Percentiles rank a stretch among this genome's conserved stretches.
Conservation (phyloP, 2,113 vertebrate genomes). For the Xiphorhynchus elegans region DNA sequence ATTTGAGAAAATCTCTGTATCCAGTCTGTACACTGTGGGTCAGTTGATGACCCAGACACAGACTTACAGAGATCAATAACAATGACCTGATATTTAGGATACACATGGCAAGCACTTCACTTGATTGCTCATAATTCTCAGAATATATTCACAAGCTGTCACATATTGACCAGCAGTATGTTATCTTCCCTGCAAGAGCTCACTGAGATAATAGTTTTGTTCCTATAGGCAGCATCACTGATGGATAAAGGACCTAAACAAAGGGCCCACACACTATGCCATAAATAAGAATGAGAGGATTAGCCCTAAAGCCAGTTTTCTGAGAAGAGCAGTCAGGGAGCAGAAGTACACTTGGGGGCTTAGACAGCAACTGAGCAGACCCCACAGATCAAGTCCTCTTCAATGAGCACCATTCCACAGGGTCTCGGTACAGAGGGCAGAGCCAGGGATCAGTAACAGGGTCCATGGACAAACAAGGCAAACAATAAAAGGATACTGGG, state of each 20-base stretch:
- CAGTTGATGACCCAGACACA: background rate
- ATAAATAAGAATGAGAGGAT: background rate
- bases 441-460: background rate
- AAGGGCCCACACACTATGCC: background rate
- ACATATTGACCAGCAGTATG: background rate
- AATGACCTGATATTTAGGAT: background rate
- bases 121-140: background rate
- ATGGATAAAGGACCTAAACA: background rate
- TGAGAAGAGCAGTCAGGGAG: background rate
- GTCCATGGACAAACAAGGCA: background rate
- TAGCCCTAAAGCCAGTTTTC: background rate
- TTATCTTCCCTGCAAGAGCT: background rate
- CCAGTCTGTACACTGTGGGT: background rate
- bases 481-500: background rate
- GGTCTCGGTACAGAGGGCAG: background rate
- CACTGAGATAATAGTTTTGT: background rate
- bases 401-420: accelerated
- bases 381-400: background rate
- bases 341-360: background rate
- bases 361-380: background rate
- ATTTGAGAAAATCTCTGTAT: background rate
- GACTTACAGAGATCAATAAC: background rate
- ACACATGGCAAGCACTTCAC: background rate
- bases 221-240: background rate
- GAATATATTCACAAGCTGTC: background rate